Evolutionary conservation across 1,140 invertebrate species (phyloP), one percentile per base, ranked within the genome.

Genomic region (Drosophila pachea): DNA sequence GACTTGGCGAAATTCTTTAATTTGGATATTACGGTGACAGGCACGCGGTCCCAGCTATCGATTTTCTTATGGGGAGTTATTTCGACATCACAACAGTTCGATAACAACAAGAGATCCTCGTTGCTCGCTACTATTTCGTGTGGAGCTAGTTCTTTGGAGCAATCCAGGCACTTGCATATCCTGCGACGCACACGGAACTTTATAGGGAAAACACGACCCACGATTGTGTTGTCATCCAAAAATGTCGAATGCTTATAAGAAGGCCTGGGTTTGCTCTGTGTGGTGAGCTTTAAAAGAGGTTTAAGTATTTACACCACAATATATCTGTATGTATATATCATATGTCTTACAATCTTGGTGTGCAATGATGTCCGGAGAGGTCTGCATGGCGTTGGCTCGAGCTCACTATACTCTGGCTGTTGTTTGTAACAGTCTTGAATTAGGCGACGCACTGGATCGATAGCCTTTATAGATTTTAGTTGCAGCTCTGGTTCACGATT

Each of bases 21-120:
- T 0, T 76, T 79, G 0, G 53, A 52, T 38, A 83, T 78, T 7
- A 65, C 60, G 6, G 58, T 33, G 2, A 83, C 78, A 8, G 48
- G 60, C 11, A 83, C 79, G 8, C 43, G 58, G 54, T 79, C 58
- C 79, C 74, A 59, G 2, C 64, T 69, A 0, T 78, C 79, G 0
- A 83, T 36, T 35, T 68, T 75, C 6, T 54, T 16, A 11, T 62
- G 55, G 0, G 63, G 50, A 54, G 84, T 73, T 7, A 83, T 62
- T 22, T 70, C 47, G 0, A 83, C 65, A 1, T 45, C 45, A 14
- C 78, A 83, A 43, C 78, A 84, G 38, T 69, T 73, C 4, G 74
- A 68, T 5, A 83, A 45, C 4, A 83, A 50, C 33, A 83, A 42
- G 0, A 83, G 38, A 38, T 76, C 71, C 5, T 45, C 35, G 7